Evolutionary conservation across 1,140 invertebrate species (phyloP).

Genomic region (Latrodectus geometricus): DNA sequence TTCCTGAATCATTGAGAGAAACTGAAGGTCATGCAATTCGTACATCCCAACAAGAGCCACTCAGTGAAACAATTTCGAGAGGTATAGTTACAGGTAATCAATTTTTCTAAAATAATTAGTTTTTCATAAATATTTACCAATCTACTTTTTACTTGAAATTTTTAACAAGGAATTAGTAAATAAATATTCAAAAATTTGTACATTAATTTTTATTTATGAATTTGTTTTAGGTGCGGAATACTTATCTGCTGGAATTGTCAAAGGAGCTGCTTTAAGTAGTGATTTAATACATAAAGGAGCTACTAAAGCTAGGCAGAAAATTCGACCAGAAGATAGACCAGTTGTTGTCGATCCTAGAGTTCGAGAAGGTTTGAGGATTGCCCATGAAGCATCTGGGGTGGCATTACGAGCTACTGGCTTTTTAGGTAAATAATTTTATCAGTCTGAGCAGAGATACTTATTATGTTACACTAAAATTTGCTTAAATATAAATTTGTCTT

Average conservation of each 20-base stretch:
- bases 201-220: background rate
- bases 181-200: constrained; percentile 44
- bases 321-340: constrained; percentile 71
- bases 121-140: background rate
- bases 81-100: constrained; percentile 62
- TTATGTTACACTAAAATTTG: background rate
- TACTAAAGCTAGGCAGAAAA: constrained; percentile 73
- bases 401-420: constrained; percentile 76
- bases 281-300: constrained; percentile 75
- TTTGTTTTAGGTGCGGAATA: constrained; percentile 74
- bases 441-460: background rate
- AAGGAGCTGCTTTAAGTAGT: constrained; percentile 76
- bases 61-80: constrained; percentile 62
- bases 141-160: background rate
- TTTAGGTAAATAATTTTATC: constrained; percentile 34
- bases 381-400: constrained; percentile 74
- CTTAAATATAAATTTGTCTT: too few species aligned
- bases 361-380: constrained; percentile 74
- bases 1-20: background rate
- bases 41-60: background rate
- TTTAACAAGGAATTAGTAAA: background rate
- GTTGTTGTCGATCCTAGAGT: constrained; percentile 70
- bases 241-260: constrained; percentile 76
- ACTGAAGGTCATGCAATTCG: background rate
- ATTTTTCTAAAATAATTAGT: too few species aligned